A percentile compares a stretch with the other conserved stretches of the same genome.
Conservation (phyloP, 2,113 vertebrate genomes). For the Chlorodrepanis virens region DNA sequence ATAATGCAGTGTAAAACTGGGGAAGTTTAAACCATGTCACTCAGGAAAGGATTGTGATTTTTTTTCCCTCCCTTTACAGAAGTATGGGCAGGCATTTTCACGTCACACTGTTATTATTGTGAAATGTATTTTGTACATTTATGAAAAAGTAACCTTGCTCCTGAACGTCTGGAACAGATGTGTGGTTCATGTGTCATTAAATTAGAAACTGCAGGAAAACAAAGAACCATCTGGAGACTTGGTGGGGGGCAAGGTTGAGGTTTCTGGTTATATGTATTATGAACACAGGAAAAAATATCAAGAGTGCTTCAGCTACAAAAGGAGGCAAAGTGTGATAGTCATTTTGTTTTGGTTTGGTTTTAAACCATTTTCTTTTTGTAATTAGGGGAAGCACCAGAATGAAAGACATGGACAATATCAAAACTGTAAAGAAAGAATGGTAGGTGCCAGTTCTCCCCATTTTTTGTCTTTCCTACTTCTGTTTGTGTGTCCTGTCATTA, state of each 20-base stretch:
- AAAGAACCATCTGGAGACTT: constrained; percentile 55
- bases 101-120: background rate
- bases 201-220: constrained; percentile 36
- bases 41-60: background rate
- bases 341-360: background rate
- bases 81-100: background rate
- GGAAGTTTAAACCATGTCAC: background rate
- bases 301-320: background rate
- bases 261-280: background rate
- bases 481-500: background rate
- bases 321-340: background rate
- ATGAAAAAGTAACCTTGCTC: background rate
- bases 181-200: constrained; percentile 32
- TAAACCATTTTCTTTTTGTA: background rate
- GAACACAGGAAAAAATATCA: background rate
- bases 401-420: constrained; percentile 76
- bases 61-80: background rate
- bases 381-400: constrained; percentile 66
- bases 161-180: background rate
- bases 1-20: background rate
- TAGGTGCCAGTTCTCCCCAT: constrained; percentile 29
- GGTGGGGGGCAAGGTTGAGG: background rate
- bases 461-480: background rate
- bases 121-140: background rate
- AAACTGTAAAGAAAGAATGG: constrained; percentile 75